Conservation (phyloP, 2,888 invertebrate genomes). For the Drosophila meridiana region DNA sequence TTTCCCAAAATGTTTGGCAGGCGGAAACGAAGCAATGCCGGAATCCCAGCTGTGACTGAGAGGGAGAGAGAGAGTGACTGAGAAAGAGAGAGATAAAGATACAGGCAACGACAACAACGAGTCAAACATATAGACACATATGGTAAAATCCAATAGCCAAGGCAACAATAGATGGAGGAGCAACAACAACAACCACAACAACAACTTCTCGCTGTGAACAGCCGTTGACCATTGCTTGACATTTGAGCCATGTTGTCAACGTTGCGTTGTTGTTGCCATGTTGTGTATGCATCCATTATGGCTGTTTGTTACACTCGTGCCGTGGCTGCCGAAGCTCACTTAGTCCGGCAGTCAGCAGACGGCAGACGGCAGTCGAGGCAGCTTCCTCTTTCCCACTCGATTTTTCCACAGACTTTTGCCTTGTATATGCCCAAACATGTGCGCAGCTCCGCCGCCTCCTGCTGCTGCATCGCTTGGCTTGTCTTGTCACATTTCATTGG, state of each 20-base stretch:
- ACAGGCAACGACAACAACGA: conserved; percentile 56
- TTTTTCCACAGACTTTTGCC: conserved; percentile 11
- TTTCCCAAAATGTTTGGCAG: conserved; percentile 55
- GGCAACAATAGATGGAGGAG: conserved; percentile 46
- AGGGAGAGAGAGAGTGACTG: not conserved
- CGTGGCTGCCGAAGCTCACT: conserved; percentile 32
- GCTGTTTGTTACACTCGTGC: conserved; percentile 64
- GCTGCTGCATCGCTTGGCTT: not conserved
- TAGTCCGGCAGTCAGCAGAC: conserved; percentile 11
- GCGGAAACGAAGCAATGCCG: conserved; percentile 51
- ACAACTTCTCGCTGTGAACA: conserved; percentile 42
- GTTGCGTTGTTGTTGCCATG: conserved; percentile 54
- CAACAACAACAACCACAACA: conserved; percentile 28
- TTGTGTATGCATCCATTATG: conserved; percentile 72
- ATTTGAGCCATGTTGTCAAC: conserved; percentile 82
- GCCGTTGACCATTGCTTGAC: conserved; percentile 78
- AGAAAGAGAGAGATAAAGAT: conserved; percentile 53
- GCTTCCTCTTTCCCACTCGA: conserved; percentile 4
- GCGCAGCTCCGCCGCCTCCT: not conserved
- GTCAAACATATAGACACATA: conserved; percentile 46
- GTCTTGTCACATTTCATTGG: conserved; percentile 56
- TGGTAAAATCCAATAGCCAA: conserved; percentile 45
- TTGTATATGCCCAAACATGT: conserved; percentile 31
- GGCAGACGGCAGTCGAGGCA: conserved; percentile 2
- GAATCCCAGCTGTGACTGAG: conserved; percentile 52